phyloP scores from a whole-genome alignment of 1,140 invertebrate species.

The Colletes gigas region DNA sequence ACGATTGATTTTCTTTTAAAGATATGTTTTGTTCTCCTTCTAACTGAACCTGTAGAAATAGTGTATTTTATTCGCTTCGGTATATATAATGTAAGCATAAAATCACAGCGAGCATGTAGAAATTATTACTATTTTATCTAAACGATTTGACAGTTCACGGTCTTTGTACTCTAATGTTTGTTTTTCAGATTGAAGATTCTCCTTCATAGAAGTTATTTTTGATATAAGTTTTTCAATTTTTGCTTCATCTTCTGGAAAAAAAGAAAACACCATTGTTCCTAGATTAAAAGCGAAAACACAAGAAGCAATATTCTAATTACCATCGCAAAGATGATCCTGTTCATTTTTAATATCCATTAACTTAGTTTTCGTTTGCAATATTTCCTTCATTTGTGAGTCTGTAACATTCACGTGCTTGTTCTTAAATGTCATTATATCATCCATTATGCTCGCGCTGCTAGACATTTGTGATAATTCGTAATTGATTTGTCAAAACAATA shows the following conservation, averaged over 20 bases:
- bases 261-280: not conserved
- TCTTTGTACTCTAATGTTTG: conserved; percentile 36
- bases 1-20: conserved; percentile 29
- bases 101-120: not conserved
- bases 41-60: conserved; percentile 43
- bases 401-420: conserved; percentile 19
- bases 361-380: not conserved
- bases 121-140: conserved; percentile 26
- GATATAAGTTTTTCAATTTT: conserved; percentile 31
- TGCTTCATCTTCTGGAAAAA: conserved; percentile 42
- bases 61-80: not conserved
- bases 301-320: conserved; percentile 12
- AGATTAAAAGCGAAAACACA: not conserved
- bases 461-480: not conserved
- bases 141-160: conserved; percentile 19
- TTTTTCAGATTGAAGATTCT: conserved; percentile 1
- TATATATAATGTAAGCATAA: not conserved
- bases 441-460: not conserved
- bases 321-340: conserved; percentile 11
- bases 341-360: conserved; percentile 15
- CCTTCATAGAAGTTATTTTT: conserved; percentile 21
- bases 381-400: not conserved
- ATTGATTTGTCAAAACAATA: not conserved
- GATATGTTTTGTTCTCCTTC: conserved; percentile 47
- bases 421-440: conserved; percentile 6